Evolutionary conservation across 2,888 invertebrate species (phyloP), one percentile per base, ranked within the genome.

Genomic region (Malthinus flaveolus): DNA sequence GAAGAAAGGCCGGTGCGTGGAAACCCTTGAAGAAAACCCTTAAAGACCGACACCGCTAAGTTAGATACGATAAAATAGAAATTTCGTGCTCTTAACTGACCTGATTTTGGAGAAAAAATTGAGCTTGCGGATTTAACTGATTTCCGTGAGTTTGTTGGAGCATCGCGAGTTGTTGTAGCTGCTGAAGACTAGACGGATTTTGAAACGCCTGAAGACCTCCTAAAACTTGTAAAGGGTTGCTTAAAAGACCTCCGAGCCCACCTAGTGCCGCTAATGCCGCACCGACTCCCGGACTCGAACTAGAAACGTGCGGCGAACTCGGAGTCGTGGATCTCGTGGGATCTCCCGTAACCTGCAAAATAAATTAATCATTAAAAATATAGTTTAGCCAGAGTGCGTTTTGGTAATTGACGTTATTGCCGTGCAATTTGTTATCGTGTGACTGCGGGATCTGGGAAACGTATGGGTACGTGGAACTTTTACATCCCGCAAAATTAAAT

Each of bases 101-200:
- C 84, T 87, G 90, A 78, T 90, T 90, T 75, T 90, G 90, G 52
- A 91, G 78, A 75, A 90, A 86, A 73, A 90, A 88, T 74, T 90
- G 90, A 13, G 88, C 84, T 68, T 85, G 86, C 4, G 88, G 81
- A 61, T 75, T 78, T 48, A 76, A 70, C 57, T 75, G 75, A 57
- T 75, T 75, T 68, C 73, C 77, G 68, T 58, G 61, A 36, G 66
- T 75, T 51, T 85, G 86, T 65, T 83, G 86, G 69, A 87, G 82
- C 80, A 87, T 82, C 53, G 87, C 84, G 68, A 87, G 81, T 69
- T 87, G 87, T 69, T 87, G 87, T 54, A 87, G 81, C 68, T 86
- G 85, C 66, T 86, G 87, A 37, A 87, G 74, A 66, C 82, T 83
- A 62, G 86, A 86, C 58, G 86, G 86, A 58, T 85, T 85, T 61